phyloP scores from a whole-genome alignment of 2,888 invertebrate genomes.

The Drosophila demipolita region DNA sequence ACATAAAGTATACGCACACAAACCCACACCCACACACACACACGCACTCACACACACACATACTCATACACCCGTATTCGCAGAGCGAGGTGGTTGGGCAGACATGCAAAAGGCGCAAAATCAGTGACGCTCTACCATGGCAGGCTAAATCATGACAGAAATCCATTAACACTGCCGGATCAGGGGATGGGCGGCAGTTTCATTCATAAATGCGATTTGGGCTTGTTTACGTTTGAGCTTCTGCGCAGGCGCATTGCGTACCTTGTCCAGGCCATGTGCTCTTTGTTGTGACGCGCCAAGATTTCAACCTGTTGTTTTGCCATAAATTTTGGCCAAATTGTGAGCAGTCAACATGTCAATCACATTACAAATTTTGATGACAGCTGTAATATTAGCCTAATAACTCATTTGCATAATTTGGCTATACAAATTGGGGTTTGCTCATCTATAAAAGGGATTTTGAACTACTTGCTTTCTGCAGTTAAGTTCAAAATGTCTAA shows the following conservation, averaged over 20 bases:
- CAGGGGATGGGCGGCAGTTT: constrained; percentile 19
- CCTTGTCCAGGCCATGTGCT: constrained; percentile 16
- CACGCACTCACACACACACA: constrained; percentile 9
- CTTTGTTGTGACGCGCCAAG: constrained; percentile 43
- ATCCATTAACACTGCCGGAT: constrained; percentile 67
- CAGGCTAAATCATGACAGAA: constrained; percentile 55
- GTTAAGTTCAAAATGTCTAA: constrained; percentile 37
- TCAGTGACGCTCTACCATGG: constrained; percentile 55
- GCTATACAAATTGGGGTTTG: neutral
- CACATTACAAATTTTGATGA: constrained; percentile 37
- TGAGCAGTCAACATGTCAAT: constrained; percentile 34
- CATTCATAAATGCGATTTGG: constrained; percentile 69
- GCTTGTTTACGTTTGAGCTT: constrained; percentile 62
- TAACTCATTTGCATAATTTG: constrained; percentile 48
- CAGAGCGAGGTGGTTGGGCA: constrained; percentile 25
- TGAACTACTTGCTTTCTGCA: neutral
- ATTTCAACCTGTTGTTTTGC: constrained; percentile 43
- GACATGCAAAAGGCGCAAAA: constrained; percentile 77
- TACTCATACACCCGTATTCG: constrained; percentile 5
- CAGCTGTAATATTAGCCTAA: constrained; percentile 55
- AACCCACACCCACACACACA: constrained; percentile 13
- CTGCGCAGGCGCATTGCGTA: constrained; percentile 60
- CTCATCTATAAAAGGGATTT: constrained; percentile 54
- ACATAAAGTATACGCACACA: constrained; percentile 48
- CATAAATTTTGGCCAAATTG: neutral